Conservation (phyloP, 1,140 invertebrate species). For the Drosophila arawakana region DNA sequence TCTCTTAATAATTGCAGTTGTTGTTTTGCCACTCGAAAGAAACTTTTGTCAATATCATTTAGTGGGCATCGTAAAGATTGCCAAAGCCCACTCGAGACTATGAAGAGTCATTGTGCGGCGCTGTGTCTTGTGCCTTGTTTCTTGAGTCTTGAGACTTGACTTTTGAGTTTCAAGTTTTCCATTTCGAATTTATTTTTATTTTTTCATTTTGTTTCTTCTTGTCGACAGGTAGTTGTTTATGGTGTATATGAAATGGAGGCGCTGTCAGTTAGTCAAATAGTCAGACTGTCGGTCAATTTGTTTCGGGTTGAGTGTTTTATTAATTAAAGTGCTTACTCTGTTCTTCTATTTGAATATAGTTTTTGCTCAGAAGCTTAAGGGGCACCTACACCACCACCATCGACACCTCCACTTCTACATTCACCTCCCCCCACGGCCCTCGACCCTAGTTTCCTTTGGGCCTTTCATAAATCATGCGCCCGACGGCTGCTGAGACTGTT, state of each 20-base stretch:
- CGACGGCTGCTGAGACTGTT: conserved; percentile 56
- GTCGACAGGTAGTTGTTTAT: conserved; percentile 34
- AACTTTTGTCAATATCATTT: conserved; percentile 82
- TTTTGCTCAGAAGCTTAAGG: conserved; percentile 20
- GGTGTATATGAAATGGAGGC: conserved; percentile 19
- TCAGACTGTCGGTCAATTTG: conserved; percentile 65
- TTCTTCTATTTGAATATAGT: conserved; percentile 22
- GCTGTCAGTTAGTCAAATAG: conserved; percentile 25
- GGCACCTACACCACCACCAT: not conserved
- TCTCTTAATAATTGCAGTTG: conserved; percentile 58
- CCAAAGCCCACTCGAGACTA: conserved; percentile 76
- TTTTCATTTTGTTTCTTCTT: conserved; percentile 29
- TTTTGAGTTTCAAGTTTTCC: conserved; percentile 45
- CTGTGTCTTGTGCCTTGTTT: conserved; percentile 21
- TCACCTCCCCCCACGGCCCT: not conserved
- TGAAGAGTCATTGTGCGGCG: conserved; percentile 71
- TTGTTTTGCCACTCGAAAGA: conserved; percentile 71
- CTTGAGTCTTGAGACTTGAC: conserved; percentile 29
- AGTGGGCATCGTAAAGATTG: conserved; percentile 82
- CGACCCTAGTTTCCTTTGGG: conserved; percentile 25
- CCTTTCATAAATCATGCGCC: conserved; percentile 71
- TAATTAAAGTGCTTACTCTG: conserved; percentile 76
- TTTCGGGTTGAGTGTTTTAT: conserved; percentile 77
- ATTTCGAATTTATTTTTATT: conserved; percentile 28
- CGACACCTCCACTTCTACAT: not conserved